phyloP scores from a whole-genome alignment of 92 coral and sea anemone species.

The Paragorgia papillata region DNA sequence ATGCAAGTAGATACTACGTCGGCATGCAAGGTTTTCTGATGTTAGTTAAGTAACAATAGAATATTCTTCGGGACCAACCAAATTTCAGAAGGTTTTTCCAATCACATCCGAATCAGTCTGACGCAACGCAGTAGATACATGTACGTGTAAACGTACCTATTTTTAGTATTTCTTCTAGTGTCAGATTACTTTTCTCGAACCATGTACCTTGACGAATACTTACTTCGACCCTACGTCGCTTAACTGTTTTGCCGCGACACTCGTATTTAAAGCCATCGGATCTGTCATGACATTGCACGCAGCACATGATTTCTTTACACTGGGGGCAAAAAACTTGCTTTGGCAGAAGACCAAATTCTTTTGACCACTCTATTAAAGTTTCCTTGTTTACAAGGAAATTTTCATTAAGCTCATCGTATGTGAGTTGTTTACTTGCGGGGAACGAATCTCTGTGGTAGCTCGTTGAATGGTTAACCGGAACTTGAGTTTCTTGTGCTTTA shows the following conservation, averaged over 20 bases:
- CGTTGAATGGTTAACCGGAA: no score
- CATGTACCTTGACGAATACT: neutral
- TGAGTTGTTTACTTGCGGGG: neutral
- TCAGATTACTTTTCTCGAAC: conserved; percentile 12
- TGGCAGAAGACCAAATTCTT: neutral
- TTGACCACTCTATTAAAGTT: neutral
- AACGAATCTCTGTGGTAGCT: neutral
- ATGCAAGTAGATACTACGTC: no score
- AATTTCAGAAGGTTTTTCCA: no score
- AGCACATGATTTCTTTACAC: neutral
- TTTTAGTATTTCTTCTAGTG: neutral
- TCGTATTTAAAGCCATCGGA: conserved; percentile 30
- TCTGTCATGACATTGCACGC: neutral
- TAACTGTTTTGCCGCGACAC: neutral
- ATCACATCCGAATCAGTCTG: no score
- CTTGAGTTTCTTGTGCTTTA: no score
- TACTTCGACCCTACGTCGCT: conserved; percentile 10
- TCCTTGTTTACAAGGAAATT: neutral
- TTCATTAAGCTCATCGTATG: neutral
- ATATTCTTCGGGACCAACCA: no score
- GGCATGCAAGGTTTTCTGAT: no score
- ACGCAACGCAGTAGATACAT: no score
- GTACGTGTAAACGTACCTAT: no score
- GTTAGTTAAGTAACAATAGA: no score
- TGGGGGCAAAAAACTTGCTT: neutral